Percentiles rank a stretch among this genome's conserved stretches.
Conservation (phyloP, 2,797 vertebrate species). For the Rhinatrema bivittatum region DNA sequence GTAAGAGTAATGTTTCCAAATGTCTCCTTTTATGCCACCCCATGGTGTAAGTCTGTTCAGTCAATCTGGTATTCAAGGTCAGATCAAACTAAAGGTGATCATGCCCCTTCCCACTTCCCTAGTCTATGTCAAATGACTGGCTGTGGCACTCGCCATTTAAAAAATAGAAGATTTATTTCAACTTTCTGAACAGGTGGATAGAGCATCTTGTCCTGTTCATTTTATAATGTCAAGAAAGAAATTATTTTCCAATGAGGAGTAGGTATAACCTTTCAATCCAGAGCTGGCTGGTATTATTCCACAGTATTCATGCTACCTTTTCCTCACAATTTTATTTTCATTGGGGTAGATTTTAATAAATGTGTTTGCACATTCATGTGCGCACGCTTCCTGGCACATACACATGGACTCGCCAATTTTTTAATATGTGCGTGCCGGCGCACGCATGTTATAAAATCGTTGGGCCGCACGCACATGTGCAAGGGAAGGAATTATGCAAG, state of each 20-base stretch:
- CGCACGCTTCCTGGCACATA: no score
- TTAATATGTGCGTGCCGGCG: no score
- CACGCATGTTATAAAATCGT: no score
- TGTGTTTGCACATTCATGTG: no score
- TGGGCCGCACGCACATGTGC: no score
- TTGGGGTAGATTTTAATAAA: no score
- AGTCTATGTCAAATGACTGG: slow-evolving; percentile 32
- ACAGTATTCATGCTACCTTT: no score
- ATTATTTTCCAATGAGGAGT: slow-evolving; percentile 47
- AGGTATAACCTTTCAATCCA: slow-evolving; percentile 31
- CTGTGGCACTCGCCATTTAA: slow-evolving; percentile 33
- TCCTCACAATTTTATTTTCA: no score
- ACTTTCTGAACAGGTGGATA: slow-evolving; percentile 43
- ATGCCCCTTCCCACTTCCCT: slow-evolving; percentile 33
- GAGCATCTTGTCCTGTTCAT: slow-evolving; percentile 45
- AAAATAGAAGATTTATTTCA: slow-evolving; percentile 42
- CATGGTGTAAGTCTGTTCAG: slow-evolving; percentile 21
- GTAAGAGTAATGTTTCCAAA: background rate
- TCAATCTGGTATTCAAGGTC: slow-evolving; percentile 45
- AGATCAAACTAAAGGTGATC: slow-evolving; percentile 35
- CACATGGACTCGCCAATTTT: no score
- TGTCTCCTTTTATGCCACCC: slow-evolving; percentile 7
- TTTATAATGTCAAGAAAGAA: slow-evolving; percentile 50
- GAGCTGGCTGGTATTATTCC: no score
- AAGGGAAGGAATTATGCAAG: no score